Percentiles rank a stretch among this genome's conserved stretches.
phyloP scores from a whole-genome alignment of 2,113 vertebrate genomes.

The Chloebia gouldiae region DNA sequence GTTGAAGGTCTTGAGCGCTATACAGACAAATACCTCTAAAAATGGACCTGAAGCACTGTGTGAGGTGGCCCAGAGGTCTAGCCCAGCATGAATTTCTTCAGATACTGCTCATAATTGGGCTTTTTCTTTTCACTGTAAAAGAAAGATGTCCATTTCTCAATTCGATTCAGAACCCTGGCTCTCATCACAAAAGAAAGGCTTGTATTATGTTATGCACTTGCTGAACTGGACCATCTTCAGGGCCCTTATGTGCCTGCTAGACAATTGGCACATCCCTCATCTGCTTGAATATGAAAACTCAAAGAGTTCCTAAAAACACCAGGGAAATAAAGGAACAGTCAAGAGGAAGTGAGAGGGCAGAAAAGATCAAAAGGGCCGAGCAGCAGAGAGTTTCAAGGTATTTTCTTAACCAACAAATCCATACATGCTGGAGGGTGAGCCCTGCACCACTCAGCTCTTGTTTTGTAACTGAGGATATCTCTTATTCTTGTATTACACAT shows the following conservation, averaged over 20 bases:
- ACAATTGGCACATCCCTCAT: neutral
- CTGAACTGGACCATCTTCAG: neutral
- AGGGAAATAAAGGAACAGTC: neutral
- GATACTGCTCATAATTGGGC: neutral
- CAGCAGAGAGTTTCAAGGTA: neutral
- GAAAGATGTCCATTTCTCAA: neutral
- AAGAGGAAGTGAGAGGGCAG: neutral
- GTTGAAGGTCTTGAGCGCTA: neutral
- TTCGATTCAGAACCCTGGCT: neutral
- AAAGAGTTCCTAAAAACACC: neutral
- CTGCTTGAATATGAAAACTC: neutral
- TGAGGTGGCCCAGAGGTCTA: neutral
- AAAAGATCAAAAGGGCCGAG: neutral
- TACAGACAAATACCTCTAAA: neutral
- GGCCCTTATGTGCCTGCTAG: neutral
- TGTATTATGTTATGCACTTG: neutral
- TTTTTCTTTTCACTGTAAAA: conserved; percentile 4
- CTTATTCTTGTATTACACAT: neutral
- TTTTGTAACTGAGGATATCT: neutral
- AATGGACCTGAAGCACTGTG: neutral
- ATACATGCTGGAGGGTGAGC: neutral
- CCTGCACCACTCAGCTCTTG: neutral
- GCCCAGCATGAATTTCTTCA: neutral
- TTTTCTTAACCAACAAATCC: neutral
- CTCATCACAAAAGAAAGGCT: neutral